Conservation (phyloP, 1,140 invertebrate genomes). For the Oscheius sp. region DNA sequence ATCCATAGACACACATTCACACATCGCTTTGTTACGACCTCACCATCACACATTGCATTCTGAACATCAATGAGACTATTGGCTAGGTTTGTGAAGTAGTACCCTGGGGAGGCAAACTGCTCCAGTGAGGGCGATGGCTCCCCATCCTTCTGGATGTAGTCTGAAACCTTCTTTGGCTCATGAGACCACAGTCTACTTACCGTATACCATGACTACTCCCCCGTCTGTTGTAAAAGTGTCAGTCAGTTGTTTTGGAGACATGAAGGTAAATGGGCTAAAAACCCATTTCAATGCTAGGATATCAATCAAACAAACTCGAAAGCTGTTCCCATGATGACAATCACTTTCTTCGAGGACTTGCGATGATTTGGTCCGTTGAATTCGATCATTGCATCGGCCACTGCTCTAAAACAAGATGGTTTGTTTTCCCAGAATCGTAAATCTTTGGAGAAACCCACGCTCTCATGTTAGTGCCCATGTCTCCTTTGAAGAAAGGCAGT, state of each 20-base stretch:
- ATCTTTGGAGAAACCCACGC: neutral
- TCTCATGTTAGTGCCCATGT: neutral
- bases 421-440: neutral
- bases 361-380: neutral
- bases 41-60: neutral
- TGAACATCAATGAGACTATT: neutral
- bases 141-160: neutral
- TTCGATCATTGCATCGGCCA: neutral
- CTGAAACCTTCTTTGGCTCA: neutral
- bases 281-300: neutral
- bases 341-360: neutral
- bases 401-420: too few species aligned
- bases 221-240: neutral
- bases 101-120: neutral
- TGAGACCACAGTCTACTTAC: neutral
- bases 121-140: neutral
- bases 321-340: neutral
- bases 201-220: neutral
- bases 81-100: neutral
- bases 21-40: neutral
- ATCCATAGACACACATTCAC: neutral
- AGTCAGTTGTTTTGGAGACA: neutral
- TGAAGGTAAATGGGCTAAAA: neutral
- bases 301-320: too few species aligned
- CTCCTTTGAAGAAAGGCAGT: neutral